Evolutionary conservation across 2,113 vertebrate genomes (phyloP), one percentile per base, ranked within the genome.

Genomic region (Burhinus bistriatus): DNA sequence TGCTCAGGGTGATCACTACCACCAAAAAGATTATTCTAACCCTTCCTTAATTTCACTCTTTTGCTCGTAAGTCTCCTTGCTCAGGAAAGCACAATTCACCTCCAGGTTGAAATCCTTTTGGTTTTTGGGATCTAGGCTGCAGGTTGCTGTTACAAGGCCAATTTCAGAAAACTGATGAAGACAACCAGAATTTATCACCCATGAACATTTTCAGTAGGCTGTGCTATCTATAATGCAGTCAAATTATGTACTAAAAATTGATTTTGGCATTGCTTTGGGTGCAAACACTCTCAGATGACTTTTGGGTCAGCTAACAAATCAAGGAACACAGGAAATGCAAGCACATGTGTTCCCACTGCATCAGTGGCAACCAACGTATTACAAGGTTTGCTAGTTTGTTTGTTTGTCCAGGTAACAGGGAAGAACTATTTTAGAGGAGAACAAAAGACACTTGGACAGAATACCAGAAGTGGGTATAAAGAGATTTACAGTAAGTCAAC

Each of bases 401-500:
- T 29, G 44, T 23, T 87, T 90, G 81, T 93, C 75, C 65, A 93
- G 45, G 68, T 89, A 93, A 95, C 42, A 32, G 34, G 25, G 49
- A 97, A 96, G 87, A 96, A 91, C 51, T 73, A 54, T 51, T 91
- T 79, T 13, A 87, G 61, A 95, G 73, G 23, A 79, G 34, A 96
- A 83, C 52, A 55, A 64, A 68, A 82, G 29, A 61, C 36, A 42
- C 71, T 91, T 77, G 70, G 78, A 93, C 15, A 62, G 38, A 93
- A 90, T 49, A 62, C 36, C 5, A 0, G 54, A 83, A 93, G 34
- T 62, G 80, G 30, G 61, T n/a, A 75, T 45, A 91, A 90, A 72
- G n/a, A 96, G 58, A 97, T 95, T 95, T 25, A 70, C 42, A 88
- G 72, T 71, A 89, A 84, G 94, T 94, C 72, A 95, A 19, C n/a